Evolutionary conservation across 2,888 invertebrate species (phyloP).

Genomic region (Lithosia quadra): DNA sequence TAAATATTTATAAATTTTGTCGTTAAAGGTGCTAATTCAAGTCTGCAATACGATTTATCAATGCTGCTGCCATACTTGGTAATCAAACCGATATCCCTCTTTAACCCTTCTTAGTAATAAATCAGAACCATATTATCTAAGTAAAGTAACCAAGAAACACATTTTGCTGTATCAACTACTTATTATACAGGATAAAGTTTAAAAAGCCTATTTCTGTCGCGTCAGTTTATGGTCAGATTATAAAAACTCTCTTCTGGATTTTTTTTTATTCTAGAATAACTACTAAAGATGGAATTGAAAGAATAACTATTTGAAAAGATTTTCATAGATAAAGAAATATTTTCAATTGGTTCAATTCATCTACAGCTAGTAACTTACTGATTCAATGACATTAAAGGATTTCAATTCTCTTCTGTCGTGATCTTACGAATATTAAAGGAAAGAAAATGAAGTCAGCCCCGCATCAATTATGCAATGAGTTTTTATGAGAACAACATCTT

Average conservation of each 20-base stretch:
- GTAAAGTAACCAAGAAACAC: neutral
- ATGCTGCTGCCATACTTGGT: constrained; percentile 6
- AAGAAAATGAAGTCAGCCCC: constrained; percentile 58
- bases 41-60: constrained; percentile 8
- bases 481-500: constrained; percentile 65
- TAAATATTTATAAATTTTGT: neutral
- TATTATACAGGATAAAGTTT: neutral
- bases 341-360: neutral
- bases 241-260: neutral
- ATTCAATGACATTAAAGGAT: neutral
- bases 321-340: neutral
- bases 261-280: neutral
- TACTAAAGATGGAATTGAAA: neutral
- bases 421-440: constrained; percentile 38
- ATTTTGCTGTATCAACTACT: neutral
- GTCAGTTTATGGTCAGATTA: neutral
- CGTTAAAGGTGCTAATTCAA: neutral
- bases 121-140: neutral
- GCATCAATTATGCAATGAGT: constrained; percentile 64
- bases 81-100: constrained; percentile 15
- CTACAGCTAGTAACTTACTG: neutral
- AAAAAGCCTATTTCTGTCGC: neutral
- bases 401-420: neutral
- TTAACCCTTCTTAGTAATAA: neutral
- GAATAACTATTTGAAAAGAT: neutral